A percentile compares a stretch with the other conserved stretches of the same genome.
Evolutionary conservation across 2,797 vertebrate genomes (phyloP).

Genomic region (Enteromius afrohamiltoni): DNA sequence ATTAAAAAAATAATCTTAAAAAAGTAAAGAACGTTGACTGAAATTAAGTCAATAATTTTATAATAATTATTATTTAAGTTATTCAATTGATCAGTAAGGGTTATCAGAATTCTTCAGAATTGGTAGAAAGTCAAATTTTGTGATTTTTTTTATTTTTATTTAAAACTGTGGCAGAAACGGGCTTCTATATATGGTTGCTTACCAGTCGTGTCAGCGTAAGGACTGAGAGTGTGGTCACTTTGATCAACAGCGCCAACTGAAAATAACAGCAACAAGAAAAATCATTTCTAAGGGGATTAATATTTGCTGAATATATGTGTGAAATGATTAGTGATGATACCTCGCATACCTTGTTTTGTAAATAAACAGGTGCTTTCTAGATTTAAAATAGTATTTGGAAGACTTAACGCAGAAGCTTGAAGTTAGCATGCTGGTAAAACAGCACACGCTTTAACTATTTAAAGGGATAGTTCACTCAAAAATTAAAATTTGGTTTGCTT

Average conservation of each 20-base stretch:
- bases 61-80: background rate
- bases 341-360: background rate
- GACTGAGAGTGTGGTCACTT: constrained; percentile 56
- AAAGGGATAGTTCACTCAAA: no score
- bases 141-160: background rate
- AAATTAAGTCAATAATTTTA: background rate
- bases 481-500: no score
- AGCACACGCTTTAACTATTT: no score
- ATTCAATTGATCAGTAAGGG: background rate
- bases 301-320: background rate
- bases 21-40: background rate
- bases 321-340: background rate
- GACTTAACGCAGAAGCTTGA: background rate
- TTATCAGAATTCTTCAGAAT: background rate
- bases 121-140: background rate
- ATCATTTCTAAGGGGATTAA: background rate
- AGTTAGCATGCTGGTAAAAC: background rate
- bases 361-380: background rate
- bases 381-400: background rate
- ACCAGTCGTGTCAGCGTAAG: constrained; percentile 66
- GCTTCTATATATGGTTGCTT: constrained; percentile 15
- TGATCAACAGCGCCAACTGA: constrained; percentile 57
- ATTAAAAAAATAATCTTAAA: background rate
- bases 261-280: constrained; percentile 31
- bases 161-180: background rate